Evolutionary conservation across 2,113 vertebrate genomes (phyloP).

Genomic region (Percopsis transmontana): DNA sequence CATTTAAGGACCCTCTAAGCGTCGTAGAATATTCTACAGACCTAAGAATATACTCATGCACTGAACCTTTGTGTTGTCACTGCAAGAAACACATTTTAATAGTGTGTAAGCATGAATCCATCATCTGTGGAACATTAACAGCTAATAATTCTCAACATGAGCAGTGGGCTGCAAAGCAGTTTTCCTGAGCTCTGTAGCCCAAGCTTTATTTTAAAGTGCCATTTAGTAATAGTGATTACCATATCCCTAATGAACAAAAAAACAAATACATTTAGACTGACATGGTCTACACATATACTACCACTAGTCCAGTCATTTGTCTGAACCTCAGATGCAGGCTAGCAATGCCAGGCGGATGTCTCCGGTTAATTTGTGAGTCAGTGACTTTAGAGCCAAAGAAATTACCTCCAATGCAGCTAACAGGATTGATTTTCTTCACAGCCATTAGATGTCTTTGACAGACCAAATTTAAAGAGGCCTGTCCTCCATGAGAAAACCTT

Average conservation of each 20-base stretch:
- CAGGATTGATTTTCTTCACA: slow-evolving; percentile 8
- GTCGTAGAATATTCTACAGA: too few species aligned
- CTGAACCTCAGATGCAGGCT: slow-evolving; percentile 2
- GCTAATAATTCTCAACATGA: neutral
- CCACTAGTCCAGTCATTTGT: slow-evolving; percentile 1
- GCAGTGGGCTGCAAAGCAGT: neutral
- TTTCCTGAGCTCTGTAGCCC: neutral
- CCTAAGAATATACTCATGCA: too few species aligned
- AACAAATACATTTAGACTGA: neutral
- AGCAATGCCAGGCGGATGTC: neutral
- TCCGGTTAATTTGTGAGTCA: slow-evolving; percentile 10
- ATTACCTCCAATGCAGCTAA: slow-evolving; percentile 9
- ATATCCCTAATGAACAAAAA: neutral
- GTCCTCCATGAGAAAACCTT: slow-evolving; percentile 9
- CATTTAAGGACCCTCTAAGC: too few species aligned
- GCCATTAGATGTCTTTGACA: slow-evolving; percentile 11
- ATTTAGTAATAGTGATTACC: neutral
- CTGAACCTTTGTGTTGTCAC: too few species aligned
- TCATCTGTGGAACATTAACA: neutral
- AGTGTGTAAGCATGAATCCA: neutral
- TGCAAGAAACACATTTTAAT: too few species aligned
- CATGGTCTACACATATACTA: neutral
- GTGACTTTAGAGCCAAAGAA: slow-evolving; percentile 14
- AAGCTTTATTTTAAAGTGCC: neutral
- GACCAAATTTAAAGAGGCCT: slow-evolving; percentile 11